phyloP scores from a whole-genome alignment of 2,113 vertebrate genomes.

The Lamprotornis superbus region DNA sequence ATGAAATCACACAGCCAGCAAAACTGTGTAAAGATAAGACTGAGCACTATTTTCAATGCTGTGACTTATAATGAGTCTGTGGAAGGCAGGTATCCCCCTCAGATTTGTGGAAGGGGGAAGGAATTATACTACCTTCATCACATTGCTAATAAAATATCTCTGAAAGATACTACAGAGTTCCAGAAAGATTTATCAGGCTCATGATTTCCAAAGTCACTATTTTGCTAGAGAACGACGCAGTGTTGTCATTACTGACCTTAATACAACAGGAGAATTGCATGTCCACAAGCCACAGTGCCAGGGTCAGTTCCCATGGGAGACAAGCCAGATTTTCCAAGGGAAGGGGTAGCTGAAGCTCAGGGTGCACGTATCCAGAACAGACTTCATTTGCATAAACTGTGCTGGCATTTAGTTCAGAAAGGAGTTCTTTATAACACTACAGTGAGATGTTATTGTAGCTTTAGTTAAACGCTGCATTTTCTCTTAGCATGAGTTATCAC shows the following conservation, averaged over 20 bases:
- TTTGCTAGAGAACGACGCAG: not conserved
- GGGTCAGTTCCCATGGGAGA: not conserved
- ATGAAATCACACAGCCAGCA: not conserved
- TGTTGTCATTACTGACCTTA: not conserved
- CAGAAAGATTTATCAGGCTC: not conserved
- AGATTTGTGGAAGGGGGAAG: not conserved
- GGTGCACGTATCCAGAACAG: not conserved
- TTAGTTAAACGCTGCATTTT: constrained; percentile 30
- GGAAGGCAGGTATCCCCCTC: not conserved
- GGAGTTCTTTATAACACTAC: not conserved
- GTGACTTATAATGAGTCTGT: not conserved
- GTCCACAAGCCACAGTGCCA: not conserved
- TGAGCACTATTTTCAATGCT: not conserved
- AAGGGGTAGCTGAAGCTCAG: not conserved
- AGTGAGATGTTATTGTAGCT: not conserved
- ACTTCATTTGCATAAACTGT: not conserved
- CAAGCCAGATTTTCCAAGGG: not conserved
- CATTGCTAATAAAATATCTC: not conserved
- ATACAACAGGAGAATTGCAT: not conserved
- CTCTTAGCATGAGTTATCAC: not conserved
- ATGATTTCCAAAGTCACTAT: not conserved
- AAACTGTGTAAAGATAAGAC: not conserved
- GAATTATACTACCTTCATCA: not conserved
- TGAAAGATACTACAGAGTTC: not conserved
- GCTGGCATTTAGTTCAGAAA: not conserved